Conservation (phyloP, 53 echinoderm and acorn worm species). For the Temnopleurus reevesii region DNA sequence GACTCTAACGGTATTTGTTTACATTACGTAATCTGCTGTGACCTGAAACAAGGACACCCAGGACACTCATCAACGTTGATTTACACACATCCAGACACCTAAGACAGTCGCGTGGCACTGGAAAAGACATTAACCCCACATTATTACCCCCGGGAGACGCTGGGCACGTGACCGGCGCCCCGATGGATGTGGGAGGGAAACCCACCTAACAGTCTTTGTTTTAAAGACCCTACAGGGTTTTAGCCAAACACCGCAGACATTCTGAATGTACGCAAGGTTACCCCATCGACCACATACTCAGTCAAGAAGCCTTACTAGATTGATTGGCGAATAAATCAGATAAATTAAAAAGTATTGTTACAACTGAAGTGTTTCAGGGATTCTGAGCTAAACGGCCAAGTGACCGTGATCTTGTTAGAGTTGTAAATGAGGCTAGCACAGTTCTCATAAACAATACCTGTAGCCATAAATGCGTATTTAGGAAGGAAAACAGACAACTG, state of each 20-base stretch:
- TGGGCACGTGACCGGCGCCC: not conserved
- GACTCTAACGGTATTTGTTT: slow-evolving; percentile 17
- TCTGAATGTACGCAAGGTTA: not conserved
- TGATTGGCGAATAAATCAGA: not conserved
- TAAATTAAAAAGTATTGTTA: not conserved
- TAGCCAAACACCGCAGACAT: not conserved
- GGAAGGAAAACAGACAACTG: too few relatives aligned
- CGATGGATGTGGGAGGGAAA: slow-evolving; percentile 6
- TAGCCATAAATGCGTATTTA: too few relatives aligned
- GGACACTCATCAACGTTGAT: slow-evolving; percentile 49
- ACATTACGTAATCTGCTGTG: slow-evolving; percentile 62
- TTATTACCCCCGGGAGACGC: slow-evolving; percentile 33
- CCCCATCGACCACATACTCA: not conserved
- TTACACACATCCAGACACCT: not conserved
- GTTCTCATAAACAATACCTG: too few relatives aligned
- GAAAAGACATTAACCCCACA: slow-evolving; percentile 46
- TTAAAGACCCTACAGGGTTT: slow-evolving; percentile 29
- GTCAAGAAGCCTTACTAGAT: not conserved
- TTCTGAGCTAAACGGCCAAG: too few relatives aligned
- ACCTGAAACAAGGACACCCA: slow-evolving; percentile 60
- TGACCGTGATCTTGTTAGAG: too few relatives aligned
- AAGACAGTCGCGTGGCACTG: slow-evolving; percentile 40
- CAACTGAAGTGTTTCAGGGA: too few relatives aligned
- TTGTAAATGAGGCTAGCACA: too few relatives aligned
- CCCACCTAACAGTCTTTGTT: slow-evolving; percentile 21